Conservation (phyloP, 2,888 invertebrate species). For the Toxonevra muliebris region DNA sequence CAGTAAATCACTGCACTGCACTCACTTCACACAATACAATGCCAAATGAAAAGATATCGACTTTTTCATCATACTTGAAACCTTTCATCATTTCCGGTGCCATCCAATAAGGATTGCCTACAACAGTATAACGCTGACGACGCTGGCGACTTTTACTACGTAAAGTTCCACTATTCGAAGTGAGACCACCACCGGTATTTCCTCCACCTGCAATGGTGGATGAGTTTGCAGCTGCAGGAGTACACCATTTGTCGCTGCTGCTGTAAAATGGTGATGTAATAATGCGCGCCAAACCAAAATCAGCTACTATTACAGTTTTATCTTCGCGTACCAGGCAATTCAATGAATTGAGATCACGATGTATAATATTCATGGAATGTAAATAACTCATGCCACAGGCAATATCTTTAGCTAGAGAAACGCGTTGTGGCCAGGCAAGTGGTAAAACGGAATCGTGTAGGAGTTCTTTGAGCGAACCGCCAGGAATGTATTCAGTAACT, state of each 20-base stretch:
- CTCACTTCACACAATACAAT: conserved; percentile 92
- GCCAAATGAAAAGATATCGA: conserved; percentile 95
- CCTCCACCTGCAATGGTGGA: conserved; percentile 63
- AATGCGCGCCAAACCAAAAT: conserved; percentile 91
- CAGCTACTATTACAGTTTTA: conserved; percentile 92
- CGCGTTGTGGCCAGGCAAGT: conserved; percentile 82
- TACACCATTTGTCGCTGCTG: conserved; percentile 54
- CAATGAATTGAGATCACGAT: conserved; percentile 93
- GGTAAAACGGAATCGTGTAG: conserved; percentile 77
- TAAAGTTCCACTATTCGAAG: conserved; percentile 58
- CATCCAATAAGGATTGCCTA: conserved; percentile 99
- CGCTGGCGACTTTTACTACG: conserved; percentile 73
- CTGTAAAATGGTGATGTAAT: conserved; percentile 67
- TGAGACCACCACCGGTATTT: conserved; percentile 43
- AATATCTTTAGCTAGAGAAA: conserved; percentile 89
- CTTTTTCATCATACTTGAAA: conserved; percentile 94
- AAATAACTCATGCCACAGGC: conserved; percentile 93
- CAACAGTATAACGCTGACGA: conserved; percentile 92
- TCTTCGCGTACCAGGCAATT: conserved; percentile 93
- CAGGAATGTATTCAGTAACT: conserved; percentile 92
- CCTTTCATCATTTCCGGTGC: conserved; percentile 99
- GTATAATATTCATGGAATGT: conserved; percentile 94
- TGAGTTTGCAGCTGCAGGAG: conserved; percentile 55
- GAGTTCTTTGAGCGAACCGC: conserved; percentile 87
- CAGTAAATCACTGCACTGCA: not conserved